Conservation (phyloP, 1,140 invertebrate species). For the Drosophila oshimai region DNA sequence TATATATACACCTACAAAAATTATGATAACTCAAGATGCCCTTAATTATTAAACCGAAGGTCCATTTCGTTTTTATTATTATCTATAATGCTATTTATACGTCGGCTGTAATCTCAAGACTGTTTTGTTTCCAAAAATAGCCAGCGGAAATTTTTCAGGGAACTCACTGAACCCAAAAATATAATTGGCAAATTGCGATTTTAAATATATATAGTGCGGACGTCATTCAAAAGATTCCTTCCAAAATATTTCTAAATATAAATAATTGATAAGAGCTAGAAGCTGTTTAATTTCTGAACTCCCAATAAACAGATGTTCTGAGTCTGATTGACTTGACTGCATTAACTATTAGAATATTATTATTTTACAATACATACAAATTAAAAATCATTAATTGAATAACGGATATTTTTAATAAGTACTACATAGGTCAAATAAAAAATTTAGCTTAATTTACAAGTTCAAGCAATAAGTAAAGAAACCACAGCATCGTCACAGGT, state of each 20-base stretch:
- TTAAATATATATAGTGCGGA: not conserved
- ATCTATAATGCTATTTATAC: not conserved
- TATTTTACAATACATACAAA: no score
- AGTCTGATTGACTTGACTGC: not conserved
- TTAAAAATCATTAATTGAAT: no score
- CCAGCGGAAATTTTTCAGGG: not conserved
- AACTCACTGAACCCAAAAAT: not conserved
- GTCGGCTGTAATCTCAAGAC: not conserved
- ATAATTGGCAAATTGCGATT: not conserved
- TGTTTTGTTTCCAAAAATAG: slow-evolving; percentile 7
- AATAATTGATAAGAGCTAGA: slow-evolving; percentile 4
- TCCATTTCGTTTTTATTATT: not conserved
- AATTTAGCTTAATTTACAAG: no score
- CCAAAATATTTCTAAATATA: not conserved
- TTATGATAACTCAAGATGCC: no score
- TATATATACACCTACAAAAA: no score
- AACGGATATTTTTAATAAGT: no score
- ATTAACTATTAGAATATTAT: not conserved
- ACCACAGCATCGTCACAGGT: not conserved
- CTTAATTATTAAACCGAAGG: not conserved
- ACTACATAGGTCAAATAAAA: no score
- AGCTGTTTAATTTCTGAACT: not conserved
- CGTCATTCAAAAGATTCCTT: not conserved
- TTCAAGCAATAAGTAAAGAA: no score
- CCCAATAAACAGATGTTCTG: not conserved